Percentiles rank a stretch among this genome's conserved stretches.
Evolutionary conservation across 2,113 vertebrate species (phyloP).

Genomic region (Eupsittula cactorum): DNA sequence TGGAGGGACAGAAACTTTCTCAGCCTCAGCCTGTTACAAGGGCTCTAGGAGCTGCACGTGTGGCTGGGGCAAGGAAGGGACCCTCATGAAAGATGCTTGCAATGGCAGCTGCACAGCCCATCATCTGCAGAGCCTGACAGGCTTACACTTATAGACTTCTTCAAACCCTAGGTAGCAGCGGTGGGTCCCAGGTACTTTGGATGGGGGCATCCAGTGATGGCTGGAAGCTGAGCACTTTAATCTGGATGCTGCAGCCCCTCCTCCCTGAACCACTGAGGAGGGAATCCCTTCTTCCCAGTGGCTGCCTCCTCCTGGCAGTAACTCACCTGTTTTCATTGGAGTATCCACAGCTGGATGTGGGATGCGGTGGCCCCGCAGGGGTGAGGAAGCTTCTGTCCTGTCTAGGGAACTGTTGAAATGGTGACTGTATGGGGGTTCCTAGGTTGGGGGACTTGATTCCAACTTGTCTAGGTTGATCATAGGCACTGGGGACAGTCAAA

Average conservation of each 20-base stretch:
- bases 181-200: background rate
- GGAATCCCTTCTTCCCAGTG: background rate
- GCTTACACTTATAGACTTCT: too few species aligned
- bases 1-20: background rate
- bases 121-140: background rate
- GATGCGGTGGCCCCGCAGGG: slow-evolving; percentile 75
- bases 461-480: slow-evolving; percentile 84
- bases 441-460: slow-evolving; percentile 84
- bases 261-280: background rate
- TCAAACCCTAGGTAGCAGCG: background rate
- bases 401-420: slow-evolving; percentile 84
- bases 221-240: background rate
- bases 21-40: rapidly evolving
- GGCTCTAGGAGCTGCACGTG: rapidly evolving
- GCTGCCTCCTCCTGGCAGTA: background rate
- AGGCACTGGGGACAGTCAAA: slow-evolving; percentile 82
- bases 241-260: background rate
- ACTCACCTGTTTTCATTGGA: slow-evolving; percentile 79
- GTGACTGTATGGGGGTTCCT: slow-evolving; percentile 78
- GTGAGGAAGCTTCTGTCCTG: slow-evolving; percentile 86
- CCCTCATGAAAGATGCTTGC: background rate
- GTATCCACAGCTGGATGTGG: slow-evolving; percentile 83
- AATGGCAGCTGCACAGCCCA: background rate
- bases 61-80: background rate
- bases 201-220: background rate